Percentiles rank a stretch among this genome's conserved stretches.
These are phyloP conservation scores for Festucalex cinctus DNA, from an alignment of 2,113 vertebrate species.

Conservation along the genomic window DNA sequence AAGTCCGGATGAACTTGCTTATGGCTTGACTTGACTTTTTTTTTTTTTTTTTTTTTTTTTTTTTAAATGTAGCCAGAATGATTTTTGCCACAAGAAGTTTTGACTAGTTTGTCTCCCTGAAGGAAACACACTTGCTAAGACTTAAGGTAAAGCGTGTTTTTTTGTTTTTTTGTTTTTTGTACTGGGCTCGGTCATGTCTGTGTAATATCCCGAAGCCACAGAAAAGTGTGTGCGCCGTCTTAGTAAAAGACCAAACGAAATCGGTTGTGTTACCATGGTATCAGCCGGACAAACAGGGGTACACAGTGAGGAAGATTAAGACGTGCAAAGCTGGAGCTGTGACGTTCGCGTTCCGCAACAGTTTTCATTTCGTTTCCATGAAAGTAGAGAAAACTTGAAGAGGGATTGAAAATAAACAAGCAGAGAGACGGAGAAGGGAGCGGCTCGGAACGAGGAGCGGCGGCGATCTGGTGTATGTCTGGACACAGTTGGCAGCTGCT, in stretches of 20 bases:
- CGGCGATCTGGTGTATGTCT: slow-evolving; percentile 4
- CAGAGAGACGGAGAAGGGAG: slow-evolving; percentile 5
- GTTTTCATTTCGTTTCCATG: slow-evolving; percentile 43
- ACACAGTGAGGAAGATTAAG: slow-evolving; percentile 59
- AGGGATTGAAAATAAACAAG: slow-evolving; percentile 17
- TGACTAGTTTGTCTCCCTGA: not conserved
- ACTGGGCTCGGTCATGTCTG: slow-evolving; percentile 2
- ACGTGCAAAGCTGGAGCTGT: slow-evolving; percentile 33
- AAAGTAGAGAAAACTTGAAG: slow-evolving; percentile 15
- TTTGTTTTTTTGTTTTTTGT: not conserved
- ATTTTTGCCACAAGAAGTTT: too few species aligned
- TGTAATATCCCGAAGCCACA: not conserved
- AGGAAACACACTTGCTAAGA: not conserved
- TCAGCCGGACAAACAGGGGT: slow-evolving; percentile 59
- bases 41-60: too few species aligned
- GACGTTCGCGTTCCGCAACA: slow-evolving; percentile 38
- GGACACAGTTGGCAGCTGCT: slow-evolving; percentile 27
- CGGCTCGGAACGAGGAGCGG: slow-evolving; percentile 8
- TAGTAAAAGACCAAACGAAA: slow-evolving; percentile 25
- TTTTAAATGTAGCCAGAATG: too few species aligned
- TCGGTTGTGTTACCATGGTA: slow-evolving; percentile 49
- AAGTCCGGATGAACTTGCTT: too few species aligned
- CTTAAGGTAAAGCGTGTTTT: not conserved
- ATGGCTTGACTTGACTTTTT: too few species aligned
- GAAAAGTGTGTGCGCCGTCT: slow-evolving; percentile 19